phyloP scores from a whole-genome alignment of 1,140 invertebrate species.

The silkworm (Bombyx mori) region DNA sequence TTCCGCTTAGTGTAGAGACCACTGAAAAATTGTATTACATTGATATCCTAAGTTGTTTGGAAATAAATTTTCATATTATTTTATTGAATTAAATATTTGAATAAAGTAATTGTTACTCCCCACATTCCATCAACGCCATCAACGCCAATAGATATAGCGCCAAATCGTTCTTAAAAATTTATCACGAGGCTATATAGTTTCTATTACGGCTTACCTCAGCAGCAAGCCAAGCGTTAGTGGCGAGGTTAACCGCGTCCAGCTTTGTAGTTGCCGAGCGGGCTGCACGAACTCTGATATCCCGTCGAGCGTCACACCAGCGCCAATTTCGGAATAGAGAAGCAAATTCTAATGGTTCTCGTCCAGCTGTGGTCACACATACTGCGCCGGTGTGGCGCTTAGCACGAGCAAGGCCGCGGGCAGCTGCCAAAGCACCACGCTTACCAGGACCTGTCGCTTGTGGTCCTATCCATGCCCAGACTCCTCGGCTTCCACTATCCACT shows the following conservation, averaged over 20 bases:
- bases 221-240: slow-evolving; percentile 71
- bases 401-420: slow-evolving; percentile 87
- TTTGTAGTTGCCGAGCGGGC: slow-evolving; percentile 76
- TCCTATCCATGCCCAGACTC: slow-evolving; percentile 95
- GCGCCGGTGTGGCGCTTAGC: slow-evolving; percentile 87
- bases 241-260: slow-evolving; percentile 78
- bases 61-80: too few relatives aligned
- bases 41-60: too few relatives aligned
- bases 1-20: too few relatives aligned
- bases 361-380: slow-evolving; percentile 86
- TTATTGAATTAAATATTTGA: too few relatives aligned
- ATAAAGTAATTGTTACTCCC: too few relatives aligned
- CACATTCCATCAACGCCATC: too few relatives aligned
- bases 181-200: too few relatives aligned
- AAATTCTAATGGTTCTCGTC: slow-evolving; percentile 89
- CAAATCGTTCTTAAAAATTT: too few relatives aligned
- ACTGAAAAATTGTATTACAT: too few relatives aligned
- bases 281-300: slow-evolving; percentile 45
- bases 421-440: slow-evolving; percentile 83
- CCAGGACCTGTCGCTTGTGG: slow-evolving; percentile 87
- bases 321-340: slow-evolving; percentile 86
- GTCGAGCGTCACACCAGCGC: slow-evolving; percentile 65
- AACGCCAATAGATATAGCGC: too few relatives aligned
- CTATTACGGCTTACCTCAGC: slow-evolving; percentile 34
- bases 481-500: slow-evolving; percentile 87